These are phyloP conservation scores for Emydoidea blandingii DNA, from an alignment of 2,797 vertebrate genomes.

Conservation along the genomic window DNA sequence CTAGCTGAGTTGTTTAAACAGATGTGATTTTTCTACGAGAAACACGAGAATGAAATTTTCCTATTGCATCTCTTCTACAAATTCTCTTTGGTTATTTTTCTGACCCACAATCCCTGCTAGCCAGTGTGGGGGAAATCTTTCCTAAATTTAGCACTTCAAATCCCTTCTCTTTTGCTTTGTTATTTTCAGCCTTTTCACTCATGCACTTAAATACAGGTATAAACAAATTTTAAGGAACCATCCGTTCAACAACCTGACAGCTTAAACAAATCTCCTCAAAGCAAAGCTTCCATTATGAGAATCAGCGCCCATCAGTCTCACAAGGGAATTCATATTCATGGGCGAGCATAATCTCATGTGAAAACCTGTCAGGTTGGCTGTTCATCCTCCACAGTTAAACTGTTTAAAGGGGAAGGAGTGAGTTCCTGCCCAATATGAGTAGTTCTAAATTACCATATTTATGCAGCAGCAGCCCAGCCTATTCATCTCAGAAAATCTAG, in stretches of 20 bases:
- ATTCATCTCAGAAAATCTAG: slow-evolving; percentile 42
- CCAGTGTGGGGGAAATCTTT: not conserved
- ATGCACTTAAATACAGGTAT: slow-evolving; percentile 54
- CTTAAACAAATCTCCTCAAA: slow-evolving; percentile 29
- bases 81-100: not conserved
- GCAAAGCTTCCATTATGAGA: not conserved
- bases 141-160: slow-evolving; percentile 8
- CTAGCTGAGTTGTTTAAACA: not conserved
- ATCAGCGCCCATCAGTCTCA: rapidly evolving
- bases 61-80: not conserved
- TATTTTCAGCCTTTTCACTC: not conserved
- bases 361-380: slow-evolving; percentile 37
- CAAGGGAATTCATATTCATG: slow-evolving; percentile 27
- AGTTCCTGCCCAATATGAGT: not conserved
- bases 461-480: not conserved
- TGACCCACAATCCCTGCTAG: not conserved
- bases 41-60: not conserved
- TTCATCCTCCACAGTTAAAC: not conserved
- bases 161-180: slow-evolving; percentile 40
- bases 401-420: not conserved
- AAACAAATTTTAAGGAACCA: slow-evolving; percentile 28
- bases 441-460: not conserved
- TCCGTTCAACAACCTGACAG: slow-evolving; percentile 46
- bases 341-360: slow-evolving; percentile 12
- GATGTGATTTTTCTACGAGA: not conserved